Evolutionary conservation across 2,888 invertebrate genomes (phyloP), one percentile per base, ranked within the genome.

Genomic region (Apantesis nais): DNA sequence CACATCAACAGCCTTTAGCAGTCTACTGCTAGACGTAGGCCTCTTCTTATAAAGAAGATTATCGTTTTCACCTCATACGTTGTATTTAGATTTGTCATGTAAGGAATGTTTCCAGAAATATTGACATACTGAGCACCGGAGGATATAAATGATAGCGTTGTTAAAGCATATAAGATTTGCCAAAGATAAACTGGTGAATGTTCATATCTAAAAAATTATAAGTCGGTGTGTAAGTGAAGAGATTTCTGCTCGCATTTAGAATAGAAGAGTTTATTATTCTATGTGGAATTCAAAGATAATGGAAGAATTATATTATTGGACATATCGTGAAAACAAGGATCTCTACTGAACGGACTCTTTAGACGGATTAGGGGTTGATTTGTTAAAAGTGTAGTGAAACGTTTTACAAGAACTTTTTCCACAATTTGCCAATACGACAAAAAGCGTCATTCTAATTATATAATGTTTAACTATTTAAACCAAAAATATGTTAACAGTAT

Each of bases 401-500:
- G 22, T 22, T 22, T 48, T 22, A 22, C 9, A 22, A 19, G 1
- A n/a, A 52, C 12, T 8, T 1, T 25, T 25, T 44, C 44, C 63
- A 31, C 29, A 29, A 63, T 63, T 44, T 63, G 63, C 41, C 16
- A 22, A 52, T 2, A 65, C n/a, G 22, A 48, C n/a, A 22, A 29
- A 31, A 65, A 3, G 22, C 16, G 8, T 34, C 11, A 65, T 65
- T 37, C 0, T 14, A 3, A 48, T 31, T 8, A 14, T 11, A 64
- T 7, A 14, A 16, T 14, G 3, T 65, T 25, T 14, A 44, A 39
- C 0, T 65, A n/a, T 34, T 34, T 12, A 62, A 29, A 16, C 29
- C 58, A 58, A 58, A 58, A 29, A 29, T 58, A 29, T 58, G 11
- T 70, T 67, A 67, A 72, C 65, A 66, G 62, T 73, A 70, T 72